These are phyloP conservation scores for Scolopax rusticola DNA, from an alignment of 2,797 vertebrate genomes.

Conservation along the genomic window DNA sequence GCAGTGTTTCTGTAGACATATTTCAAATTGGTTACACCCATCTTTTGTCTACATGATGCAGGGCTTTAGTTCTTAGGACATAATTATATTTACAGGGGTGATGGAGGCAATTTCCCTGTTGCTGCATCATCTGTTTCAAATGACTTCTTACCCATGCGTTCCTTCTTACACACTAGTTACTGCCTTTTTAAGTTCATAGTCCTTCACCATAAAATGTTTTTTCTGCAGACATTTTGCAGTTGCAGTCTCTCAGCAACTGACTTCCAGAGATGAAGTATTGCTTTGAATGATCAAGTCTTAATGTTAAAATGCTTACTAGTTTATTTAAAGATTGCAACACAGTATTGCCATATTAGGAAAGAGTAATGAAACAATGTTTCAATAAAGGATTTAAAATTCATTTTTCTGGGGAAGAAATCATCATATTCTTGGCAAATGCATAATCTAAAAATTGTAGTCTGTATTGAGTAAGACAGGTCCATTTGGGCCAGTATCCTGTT, in stretches of 20 bases:
- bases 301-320: not conserved
- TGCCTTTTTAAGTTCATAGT: not conserved
- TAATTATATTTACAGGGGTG: constrained; percentile 1
- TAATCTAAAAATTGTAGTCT: not conserved
- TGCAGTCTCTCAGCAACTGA: not conserved
- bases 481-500: not conserved
- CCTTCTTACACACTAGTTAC: not conserved
- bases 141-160: not conserved
- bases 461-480: not conserved
- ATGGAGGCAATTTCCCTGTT: constrained; percentile 9
- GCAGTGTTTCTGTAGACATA: not conserved
- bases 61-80: not conserved
- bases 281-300: not conserved
- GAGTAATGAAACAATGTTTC: not conserved
- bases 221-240: not conserved
- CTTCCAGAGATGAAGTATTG: not conserved
- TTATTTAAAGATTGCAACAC: not conserved
- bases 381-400: not conserved
- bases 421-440: not conserved
- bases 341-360: not conserved
- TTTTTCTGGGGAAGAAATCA: not conserved
- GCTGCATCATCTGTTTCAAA: constrained; percentile 36
- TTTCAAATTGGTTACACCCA: constrained; percentile 50
- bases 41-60: constrained; percentile 9
- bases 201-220: not conserved